Evolutionary conservation across 2,888 invertebrate genomes (phyloP).

Genomic region (Monochamus alternatus): DNA sequence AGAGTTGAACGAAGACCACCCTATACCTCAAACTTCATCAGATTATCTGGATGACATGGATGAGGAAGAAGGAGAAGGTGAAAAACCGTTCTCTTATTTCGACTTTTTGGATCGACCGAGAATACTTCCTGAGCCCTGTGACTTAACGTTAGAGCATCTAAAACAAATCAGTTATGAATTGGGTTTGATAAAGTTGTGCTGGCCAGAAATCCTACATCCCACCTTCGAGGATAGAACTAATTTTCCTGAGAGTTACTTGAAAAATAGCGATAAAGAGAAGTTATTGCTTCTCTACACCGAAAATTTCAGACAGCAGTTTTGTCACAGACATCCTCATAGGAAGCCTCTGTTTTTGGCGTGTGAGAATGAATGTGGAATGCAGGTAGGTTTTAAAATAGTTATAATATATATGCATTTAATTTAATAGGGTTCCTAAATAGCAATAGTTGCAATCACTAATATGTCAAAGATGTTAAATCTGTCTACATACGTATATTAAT

Average conservation of each 20-base stretch:
- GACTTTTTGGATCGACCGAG: conserved; percentile 65
- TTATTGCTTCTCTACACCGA: conserved; percentile 82
- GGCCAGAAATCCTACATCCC: conserved; percentile 75
- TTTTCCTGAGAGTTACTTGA: conserved; percentile 79
- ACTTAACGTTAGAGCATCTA: conserved; percentile 73
- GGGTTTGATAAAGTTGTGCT: conserved; percentile 77
- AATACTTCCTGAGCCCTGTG: conserved; percentile 62
- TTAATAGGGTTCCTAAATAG: too few species aligned
- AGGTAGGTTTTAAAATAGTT: conserved; percentile 72
- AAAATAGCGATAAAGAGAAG: conserved; percentile 80
- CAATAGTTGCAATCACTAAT: too few species aligned
- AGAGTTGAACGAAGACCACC: background rate
- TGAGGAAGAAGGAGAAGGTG: conserved; percentile 44
- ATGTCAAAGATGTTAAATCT: too few species aligned
- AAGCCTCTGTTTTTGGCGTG: conserved; percentile 81
- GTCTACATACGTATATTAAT: too few species aligned
- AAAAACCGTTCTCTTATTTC: conserved; percentile 64
- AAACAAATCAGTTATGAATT: conserved; percentile 76
- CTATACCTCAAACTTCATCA: background rate
- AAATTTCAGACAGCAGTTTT: conserved; percentile 84
- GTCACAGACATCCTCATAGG: conserved; percentile 74
- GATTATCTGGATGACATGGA: conserved; percentile 16
- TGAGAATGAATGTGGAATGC: conserved; percentile 84
- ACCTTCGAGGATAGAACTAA: conserved; percentile 75
- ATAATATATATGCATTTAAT: too few species aligned